Evolutionary conservation across 2,113 vertebrate species (phyloP), one percentile per base, ranked within the genome.

Genomic region (Phocoena phocoena): DNA sequence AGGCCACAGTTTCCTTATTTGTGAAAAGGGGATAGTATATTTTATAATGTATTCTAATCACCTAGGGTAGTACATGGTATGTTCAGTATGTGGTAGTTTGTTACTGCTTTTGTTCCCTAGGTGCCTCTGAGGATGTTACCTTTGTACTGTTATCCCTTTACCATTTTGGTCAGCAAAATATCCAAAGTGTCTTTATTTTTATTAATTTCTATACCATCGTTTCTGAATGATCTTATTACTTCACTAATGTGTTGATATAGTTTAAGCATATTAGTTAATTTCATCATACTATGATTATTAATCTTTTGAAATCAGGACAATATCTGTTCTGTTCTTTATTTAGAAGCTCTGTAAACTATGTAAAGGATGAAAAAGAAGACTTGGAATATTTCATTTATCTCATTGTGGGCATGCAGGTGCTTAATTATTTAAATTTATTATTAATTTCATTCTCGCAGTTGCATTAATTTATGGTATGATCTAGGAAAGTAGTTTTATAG

Each of bases 371-470:
- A 86, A 96, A 88, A 95, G 82, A 93, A 50, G 79, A 84, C 38
- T 94, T 93, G 28, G 26, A 90, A 71, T 93, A 88, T 96, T 93
- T 80, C 81, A 87, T 96, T 90, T 95, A 93, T 97, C 79, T 96
- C 65, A 47, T 65, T 76, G 36, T 93, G 82, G 15, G 15, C 60
- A 93, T 91, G 55, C 90, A 62, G 65, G 26, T 95, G 33, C 71
- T 97, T 94, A 95, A 95, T 96, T 97, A 95, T 97, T 96, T 93
- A 97, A 93, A 88, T 91, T 58, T 93, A 81, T 91, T 97, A 97
- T 93, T 96, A 93, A 74, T 73, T 84, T 95, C 55, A 80, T 95
- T 96, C 63, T 93, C 81, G 41, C 18, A 53, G 58, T 70, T 77
- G 85, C 41, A 53, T 53, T 97, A 95, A 65, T 93, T 90, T 96